phyloP scores from a whole-genome alignment of 2,113 vertebrate genomes.

The Hippopotamus amphibius region DNA sequence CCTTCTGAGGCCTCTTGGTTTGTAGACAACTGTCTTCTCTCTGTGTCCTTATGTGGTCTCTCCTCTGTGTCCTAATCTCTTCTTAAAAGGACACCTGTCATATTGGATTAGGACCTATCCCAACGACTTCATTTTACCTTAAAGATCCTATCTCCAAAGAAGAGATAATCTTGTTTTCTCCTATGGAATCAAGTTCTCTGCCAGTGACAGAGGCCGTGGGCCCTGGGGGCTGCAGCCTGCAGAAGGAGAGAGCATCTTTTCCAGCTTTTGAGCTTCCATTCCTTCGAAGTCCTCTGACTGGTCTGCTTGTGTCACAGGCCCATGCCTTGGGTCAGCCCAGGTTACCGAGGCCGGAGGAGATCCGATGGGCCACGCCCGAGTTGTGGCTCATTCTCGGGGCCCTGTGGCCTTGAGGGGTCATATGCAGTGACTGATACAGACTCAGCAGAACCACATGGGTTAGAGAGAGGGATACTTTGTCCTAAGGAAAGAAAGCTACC shows the following conservation, averaged over 20 bases:
- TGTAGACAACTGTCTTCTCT: not conserved
- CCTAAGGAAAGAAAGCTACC: not conserved
- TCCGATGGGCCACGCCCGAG: not conserved
- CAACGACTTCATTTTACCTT: not conserved
- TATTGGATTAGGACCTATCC: too few species aligned
- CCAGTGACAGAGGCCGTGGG: not conserved
- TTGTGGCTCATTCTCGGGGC: not conserved
- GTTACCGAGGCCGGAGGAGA: not conserved
- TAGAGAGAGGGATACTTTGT: not conserved
- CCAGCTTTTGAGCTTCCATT: not conserved
- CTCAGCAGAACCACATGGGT: not conserved
- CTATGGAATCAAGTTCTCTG: not conserved
- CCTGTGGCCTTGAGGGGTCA: not conserved
- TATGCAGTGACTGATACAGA: not conserved
- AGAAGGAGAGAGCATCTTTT: not conserved
- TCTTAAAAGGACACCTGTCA: not conserved
- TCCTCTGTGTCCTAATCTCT: not conserved
- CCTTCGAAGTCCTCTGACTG: not conserved
- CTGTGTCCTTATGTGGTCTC: not conserved
- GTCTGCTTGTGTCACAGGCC: not conserved
- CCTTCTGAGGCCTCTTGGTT: too few species aligned
- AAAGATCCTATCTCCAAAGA: not conserved
- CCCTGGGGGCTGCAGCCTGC: not conserved
- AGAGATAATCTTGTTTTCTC: not conserved
- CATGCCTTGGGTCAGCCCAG: accelerated